Conservation (phyloP, 2,888 invertebrate species). For the Chouioia cunea region DNA sequence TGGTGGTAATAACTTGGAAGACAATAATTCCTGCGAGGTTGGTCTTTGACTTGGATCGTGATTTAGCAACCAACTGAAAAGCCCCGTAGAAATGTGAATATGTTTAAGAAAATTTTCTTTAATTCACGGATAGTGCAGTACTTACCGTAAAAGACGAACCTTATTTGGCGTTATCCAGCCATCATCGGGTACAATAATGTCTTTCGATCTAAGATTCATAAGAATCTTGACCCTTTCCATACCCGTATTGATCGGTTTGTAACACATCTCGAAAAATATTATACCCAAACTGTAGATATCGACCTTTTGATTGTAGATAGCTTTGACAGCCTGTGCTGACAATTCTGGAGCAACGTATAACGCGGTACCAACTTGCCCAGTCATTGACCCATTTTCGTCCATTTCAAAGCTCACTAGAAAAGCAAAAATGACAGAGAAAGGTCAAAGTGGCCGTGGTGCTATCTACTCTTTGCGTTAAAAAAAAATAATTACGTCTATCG, state of each 20-base stretch:
- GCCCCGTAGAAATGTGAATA: too few species aligned
- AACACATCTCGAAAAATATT: slow-evolving; percentile 96
- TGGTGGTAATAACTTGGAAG: slow-evolving; percentile 87
- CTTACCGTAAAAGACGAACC: slow-evolving; percentile 75
- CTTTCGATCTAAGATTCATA: slow-evolving; percentile 77
- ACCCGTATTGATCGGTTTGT: slow-evolving; percentile 83
- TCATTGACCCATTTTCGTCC: slow-evolving; percentile 69
- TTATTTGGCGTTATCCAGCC: slow-evolving; percentile 69
- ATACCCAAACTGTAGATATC: slow-evolving; percentile 82
- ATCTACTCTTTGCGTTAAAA: too few species aligned
- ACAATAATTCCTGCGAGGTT: slow-evolving; percentile 85
- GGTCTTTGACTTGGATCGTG: slow-evolving; percentile 89
- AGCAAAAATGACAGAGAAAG: neutral
- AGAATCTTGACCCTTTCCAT: slow-evolving; percentile 92
- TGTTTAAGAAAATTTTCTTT: slow-evolving; percentile 40
- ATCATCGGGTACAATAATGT: slow-evolving; percentile 79
- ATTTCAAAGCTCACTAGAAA: slow-evolving; percentile 40
- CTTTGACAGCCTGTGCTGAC: slow-evolving; percentile 76
- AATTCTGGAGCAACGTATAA: slow-evolving; percentile 96
- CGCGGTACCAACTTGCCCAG: slow-evolving; percentile 92
- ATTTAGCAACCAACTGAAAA: slow-evolving; percentile 79
- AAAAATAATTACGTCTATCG: slow-evolving; percentile 58
- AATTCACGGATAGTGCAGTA: slow-evolving; percentile 42
- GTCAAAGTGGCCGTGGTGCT: too few species aligned
- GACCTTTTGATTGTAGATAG: slow-evolving; percentile 89